These are phyloP conservation scores for Brachionichthys hirsutus DNA, from an alignment of 2,113 vertebrate species.

Conservation along the genomic window DNA sequence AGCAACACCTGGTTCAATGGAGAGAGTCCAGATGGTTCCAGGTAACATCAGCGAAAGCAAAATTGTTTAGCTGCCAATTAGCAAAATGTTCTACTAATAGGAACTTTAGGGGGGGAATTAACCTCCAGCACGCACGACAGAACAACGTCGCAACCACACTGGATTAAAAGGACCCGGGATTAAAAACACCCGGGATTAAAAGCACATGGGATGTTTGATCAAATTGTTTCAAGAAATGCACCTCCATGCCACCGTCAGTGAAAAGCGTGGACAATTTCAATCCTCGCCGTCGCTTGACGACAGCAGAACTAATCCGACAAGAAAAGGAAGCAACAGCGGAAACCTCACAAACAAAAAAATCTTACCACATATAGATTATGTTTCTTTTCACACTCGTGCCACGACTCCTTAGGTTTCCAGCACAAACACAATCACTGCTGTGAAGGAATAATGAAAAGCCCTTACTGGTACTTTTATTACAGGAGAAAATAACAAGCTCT, in stretches of 20 bases:
- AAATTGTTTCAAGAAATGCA: too few relatives aligned
- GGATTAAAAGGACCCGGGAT: too few relatives aligned
- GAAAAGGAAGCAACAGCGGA: slow-evolving; percentile 3
- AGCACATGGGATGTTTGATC: too few relatives aligned
- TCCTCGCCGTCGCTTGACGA: slow-evolving; percentile 53
- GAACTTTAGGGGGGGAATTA: slow-evolving; percentile 19
- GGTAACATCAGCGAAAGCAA: slow-evolving; percentile 7
- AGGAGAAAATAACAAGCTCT: slow-evolving; percentile 78
- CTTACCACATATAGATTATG: slow-evolving; percentile 44
- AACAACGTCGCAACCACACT: too few relatives aligned
- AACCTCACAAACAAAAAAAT: slow-evolving; percentile 7
- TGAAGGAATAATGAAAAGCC: slow-evolving; percentile 71
- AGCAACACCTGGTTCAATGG: slow-evolving; percentile 40
- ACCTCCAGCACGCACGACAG: not conserved
- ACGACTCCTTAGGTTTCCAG: slow-evolving; percentile 61
- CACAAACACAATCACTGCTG: slow-evolving; percentile 68
- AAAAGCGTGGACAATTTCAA: slow-evolving; percentile 43
- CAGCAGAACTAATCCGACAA: slow-evolving; percentile 46
- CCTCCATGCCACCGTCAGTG: slow-evolving; percentile 24
- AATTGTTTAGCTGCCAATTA: not conserved
- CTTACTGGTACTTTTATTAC: slow-evolving; percentile 77
- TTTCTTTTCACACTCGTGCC: slow-evolving; percentile 43
- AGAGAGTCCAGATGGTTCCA: slow-evolving; percentile 38
- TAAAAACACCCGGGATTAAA: too few relatives aligned
- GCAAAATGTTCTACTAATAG: not conserved